Evolutionary conservation across 2,888 invertebrate genomes (phyloP).

Genomic region (Chrysotoxum bicinctum): DNA sequence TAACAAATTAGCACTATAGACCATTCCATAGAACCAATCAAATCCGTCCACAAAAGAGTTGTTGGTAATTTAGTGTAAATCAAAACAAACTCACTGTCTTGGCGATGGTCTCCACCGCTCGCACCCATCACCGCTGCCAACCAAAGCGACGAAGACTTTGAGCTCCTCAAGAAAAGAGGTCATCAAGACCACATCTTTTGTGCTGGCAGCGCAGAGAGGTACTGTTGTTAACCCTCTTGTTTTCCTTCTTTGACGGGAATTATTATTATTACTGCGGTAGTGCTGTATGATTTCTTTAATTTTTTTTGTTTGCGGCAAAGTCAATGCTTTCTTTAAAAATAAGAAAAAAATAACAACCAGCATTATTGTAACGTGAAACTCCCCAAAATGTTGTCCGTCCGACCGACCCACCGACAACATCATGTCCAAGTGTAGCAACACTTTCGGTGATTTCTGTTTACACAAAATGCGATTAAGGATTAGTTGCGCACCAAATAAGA

Average conservation of each 20-base stretch:
- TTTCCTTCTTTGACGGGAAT: constrained; percentile 12
- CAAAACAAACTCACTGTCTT: constrained; percentile 32
- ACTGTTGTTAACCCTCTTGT: constrained; percentile 16
- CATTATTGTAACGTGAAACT: constrained; percentile 59
- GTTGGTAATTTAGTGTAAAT: constrained; percentile 67
- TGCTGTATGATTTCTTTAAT: constrained; percentile 37
- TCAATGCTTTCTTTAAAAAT: constrained; percentile 8
- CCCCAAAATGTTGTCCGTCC: constrained; percentile 35
- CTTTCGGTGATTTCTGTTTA: constrained; percentile 72
- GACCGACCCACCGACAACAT: constrained; percentile 62
- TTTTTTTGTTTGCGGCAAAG: constrained; percentile 4
- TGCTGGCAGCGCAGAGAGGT: neutral
- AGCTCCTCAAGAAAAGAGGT: constrained; percentile 48
- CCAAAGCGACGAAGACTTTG: neutral
- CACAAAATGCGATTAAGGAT: constrained; percentile 72
- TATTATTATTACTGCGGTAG: constrained; percentile 2
- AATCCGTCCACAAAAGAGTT: constrained; percentile 14
- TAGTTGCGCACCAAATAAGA: constrained; percentile 61
- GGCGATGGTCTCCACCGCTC: neutral
- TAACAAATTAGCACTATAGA: constrained; percentile 68
- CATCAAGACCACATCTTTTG: constrained; percentile 55
- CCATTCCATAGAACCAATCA: constrained; percentile 26
- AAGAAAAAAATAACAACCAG: neutral
- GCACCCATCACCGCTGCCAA: too few relatives aligned
- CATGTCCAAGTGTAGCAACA: constrained; percentile 70